Evolutionary conservation across 1,140 invertebrate species (phyloP).

Genomic region (Antheraea pernyi): DNA sequence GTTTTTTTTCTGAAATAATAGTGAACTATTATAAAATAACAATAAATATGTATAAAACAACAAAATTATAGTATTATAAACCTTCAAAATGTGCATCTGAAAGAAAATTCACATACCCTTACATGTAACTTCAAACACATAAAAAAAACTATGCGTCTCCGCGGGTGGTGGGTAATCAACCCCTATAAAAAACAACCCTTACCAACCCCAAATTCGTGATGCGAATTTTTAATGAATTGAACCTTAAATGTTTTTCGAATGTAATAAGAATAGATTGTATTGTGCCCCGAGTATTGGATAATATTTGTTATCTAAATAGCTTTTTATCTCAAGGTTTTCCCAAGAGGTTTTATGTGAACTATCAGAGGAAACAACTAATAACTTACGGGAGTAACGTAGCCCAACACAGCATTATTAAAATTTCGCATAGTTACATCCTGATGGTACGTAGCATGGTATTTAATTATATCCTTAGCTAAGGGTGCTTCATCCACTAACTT

Average conservation of each 20-base stretch:
- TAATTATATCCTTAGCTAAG: conserved; percentile 86
- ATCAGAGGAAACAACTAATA: not conserved
- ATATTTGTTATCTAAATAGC: not conserved
- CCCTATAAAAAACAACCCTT: too few relatives aligned
- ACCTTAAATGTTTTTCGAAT: not conserved
- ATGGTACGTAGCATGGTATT: conserved; percentile 86
- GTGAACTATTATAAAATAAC: too few relatives aligned
- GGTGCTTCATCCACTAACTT: conserved; percentile 84
- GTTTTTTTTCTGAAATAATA: too few relatives aligned
- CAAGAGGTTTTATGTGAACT: not conserved
- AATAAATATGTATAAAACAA: too few relatives aligned
- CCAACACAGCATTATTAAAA: conserved; percentile 87
- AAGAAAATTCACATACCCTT: too few relatives aligned
- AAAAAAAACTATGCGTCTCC: too few relatives aligned
- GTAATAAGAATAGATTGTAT: not conserved
- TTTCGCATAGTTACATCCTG: conserved; percentile 83
- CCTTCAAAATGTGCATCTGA: too few relatives aligned
- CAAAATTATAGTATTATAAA: too few relatives aligned
- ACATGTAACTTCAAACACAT: too few relatives aligned
- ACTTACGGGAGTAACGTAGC: conserved; percentile 93
- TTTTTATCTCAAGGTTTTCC: not conserved
- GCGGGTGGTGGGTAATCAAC: too few relatives aligned
- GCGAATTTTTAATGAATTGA: too few relatives aligned
- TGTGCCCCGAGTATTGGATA: not conserved
- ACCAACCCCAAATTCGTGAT: too few relatives aligned